Evolutionary conservation across 2,888 invertebrate species (phyloP), one percentile per base, ranked within the genome.

Genomic region (Tupiocoris notatus): DNA sequence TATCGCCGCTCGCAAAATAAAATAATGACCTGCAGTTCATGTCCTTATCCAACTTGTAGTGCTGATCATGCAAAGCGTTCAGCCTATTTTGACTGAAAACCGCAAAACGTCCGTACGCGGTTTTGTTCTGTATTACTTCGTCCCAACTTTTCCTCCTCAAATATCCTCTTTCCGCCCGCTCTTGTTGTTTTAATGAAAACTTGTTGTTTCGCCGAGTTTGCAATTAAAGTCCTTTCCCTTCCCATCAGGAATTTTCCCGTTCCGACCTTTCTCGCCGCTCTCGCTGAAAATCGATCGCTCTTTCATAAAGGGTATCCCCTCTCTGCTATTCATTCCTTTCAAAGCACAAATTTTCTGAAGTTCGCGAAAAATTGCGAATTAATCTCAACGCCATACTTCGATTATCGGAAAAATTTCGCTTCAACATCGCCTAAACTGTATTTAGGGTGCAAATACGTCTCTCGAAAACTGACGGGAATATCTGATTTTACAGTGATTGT

Each of bases 291-390:
- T 67, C 67, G 67, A 67, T 67, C 67, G 57, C 54, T 57, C 67
- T 67, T 67, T 57, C 67, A 57, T 67, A 67, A 67, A 21, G 57
- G 67, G 67, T 22, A 57, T 20, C 22, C 67, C 57, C 65, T 2
- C n/a, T n/a, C 39, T 17, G 12, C 39, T 39, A 39, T 39, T 39
- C 39, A 39, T 39, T 39, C 39, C 39, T 39, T 39, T 39, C 39
- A 39, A 39, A 3, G 39, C 6, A 12, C 39, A 3, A 12, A n/a
- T n/a, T 39, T 39, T 3, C 39, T 39, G 6, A 12, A 7, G 3
- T 39, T 39, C 39, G 39, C 39, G 39, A 39, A 39, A 39, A 39
- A 39, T 39, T 39, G 39, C 39, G 39, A n/a, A n/a, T n/a, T n/a
- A n/a, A n/a, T n/a, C n/a, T n/a, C n/a, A n/a, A n/a, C n/a, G n/a